A percentile compares a stretch with the other conserved stretches of the same genome.
phyloP scores from a whole-genome alignment of 2,888 invertebrate genomes.

The Himalopsyche tibetana region DNA sequence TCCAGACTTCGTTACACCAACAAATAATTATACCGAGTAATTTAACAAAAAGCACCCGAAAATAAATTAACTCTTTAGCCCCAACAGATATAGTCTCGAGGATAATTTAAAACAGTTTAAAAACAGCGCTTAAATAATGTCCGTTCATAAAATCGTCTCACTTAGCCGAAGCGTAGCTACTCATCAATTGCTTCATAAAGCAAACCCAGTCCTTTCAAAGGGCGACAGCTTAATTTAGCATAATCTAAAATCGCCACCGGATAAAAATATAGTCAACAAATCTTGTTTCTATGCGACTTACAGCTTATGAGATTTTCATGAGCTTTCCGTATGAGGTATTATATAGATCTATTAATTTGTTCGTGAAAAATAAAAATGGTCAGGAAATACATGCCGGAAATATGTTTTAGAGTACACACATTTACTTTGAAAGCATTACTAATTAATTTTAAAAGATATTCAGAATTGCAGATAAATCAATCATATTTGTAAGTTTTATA shows the following conservation, averaged over 20 bases:
- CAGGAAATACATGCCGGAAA: too few species aligned
- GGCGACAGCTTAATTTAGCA: conserved; percentile 18
- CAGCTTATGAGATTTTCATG: neutral
- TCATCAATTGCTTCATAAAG: neutral
- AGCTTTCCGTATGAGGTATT: too few species aligned
- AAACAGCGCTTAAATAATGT: neutral
- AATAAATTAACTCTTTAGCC: conserved; percentile 13
- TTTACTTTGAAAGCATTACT: too few species aligned
- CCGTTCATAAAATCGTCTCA: conserved; percentile 14
- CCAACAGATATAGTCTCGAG: neutral
- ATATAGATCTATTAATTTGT: too few species aligned
- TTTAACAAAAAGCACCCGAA: conserved; percentile 16
- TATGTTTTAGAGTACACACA: too few species aligned
- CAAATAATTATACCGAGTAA: neutral
- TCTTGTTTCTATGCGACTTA: neutral
- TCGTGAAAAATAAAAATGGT: too few species aligned
- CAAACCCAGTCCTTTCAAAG: neutral
- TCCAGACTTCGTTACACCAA: neutral
- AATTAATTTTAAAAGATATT: too few species aligned
- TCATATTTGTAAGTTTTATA: too few species aligned
- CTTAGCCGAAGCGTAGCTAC: neutral
- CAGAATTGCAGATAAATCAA: too few species aligned
- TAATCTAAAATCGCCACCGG: conserved; percentile 8
- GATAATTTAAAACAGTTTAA: conserved; percentile 20
- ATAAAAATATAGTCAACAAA: neutral